Base-by-base conservation (phyloP, 2,888 invertebrate genomes). In the Tortrix viridana region DNA sequence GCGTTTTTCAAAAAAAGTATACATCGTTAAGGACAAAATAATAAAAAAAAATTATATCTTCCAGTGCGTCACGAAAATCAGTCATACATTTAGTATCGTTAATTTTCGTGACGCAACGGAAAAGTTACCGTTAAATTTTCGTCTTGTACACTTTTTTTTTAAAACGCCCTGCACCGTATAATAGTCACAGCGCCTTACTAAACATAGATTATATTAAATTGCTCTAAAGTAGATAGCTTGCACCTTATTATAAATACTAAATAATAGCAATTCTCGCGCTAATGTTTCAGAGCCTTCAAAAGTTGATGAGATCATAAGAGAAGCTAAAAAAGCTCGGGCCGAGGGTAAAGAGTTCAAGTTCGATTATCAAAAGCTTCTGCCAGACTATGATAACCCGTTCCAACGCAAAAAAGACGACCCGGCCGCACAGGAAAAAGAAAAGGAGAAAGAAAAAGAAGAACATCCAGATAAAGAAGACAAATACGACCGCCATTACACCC, bases 371-470 rank as follows among this genome's bases (percentile, higher is more conserved):
- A 92, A 90, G 60, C 67, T 89, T 6, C 74, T 90, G 38, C 92
- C 92, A 0, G 84, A 84, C 48, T 92, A 92, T 57, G 89, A 88
- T 54, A 92, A 92, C 63, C 92, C 92, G 0, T 92, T 92, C 66
- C 90, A 89, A 80, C 79, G 86, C 16, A 89, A 86, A 65, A 85
- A 76, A 70, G 82, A 84, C 1, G 79, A 77, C 9, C 16, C 60
- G 2, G 16, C 49, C 0, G 74, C 76, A 14, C 69, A 68, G 3
- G 56, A 68, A 14, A 78, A 68, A 48, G 79, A 70, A 54, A 71
- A 70, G 3, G 56, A 68, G 14, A 78, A 68, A 48, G 79, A 70
- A 54, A 71, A 70, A 23, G 79, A 77, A 50, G 67, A 70, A n/a
- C 18, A 47, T 23, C n/a, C 14, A 16, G 59, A 72, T 37, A 75